Base-by-base conservation (phyloP, 1,140 invertebrate species). In the Bombus pyrosoma region DNA sequence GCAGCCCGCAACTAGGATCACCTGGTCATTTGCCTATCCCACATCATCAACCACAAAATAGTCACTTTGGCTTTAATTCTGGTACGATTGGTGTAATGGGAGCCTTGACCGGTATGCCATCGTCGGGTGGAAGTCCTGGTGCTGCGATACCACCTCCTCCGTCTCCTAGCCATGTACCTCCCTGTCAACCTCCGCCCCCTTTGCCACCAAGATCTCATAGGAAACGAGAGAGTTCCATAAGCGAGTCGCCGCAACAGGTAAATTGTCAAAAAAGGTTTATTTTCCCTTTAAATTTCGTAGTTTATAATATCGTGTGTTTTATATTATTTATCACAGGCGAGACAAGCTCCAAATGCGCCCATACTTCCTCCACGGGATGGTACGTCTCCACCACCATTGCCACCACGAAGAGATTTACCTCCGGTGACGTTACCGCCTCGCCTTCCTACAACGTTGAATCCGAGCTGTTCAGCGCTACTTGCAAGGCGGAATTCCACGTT, bases 311-410 rank as follows among this genome's bases (percentile, higher is more conserved):
- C 13, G 4, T 18, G 34, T 37, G 0, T 32, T 25, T 53, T 66
- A 2, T 76, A 53, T 47, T 57, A 43, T 82, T 62, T 74, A 57
- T 57, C n/a, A 72, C 77, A 96, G 95, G 95, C 93, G 57, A 95
- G 95, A 90, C 96, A 96, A 93, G 96, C 96, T 37, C 95, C 96
- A 37, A 96, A 96, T 89, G 96, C 96, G 62, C 96, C 96, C 5
- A 94, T 96, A 59, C 93, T 97, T 87, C 96, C 96, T 41, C 96
- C 96, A 28, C 93, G 96, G 83, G 96, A 97, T 88, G 93, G 94
- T 76, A 96, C 95, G 13, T 96, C 96, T 32, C 96, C 97, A 39
- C 97, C 96, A 5, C 96, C 96, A 78, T 92, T 97, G 78, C 96
- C 96, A 34, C 96, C 96, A 28, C 94, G 96, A 82, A 92, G 95